Percentiles rank a stretch among this genome's conserved stretches.
These are phyloP conservation scores for Rotaria socialis DNA, from an alignment of 2,888 invertebrate species.

Conservation along the genomic window DNA sequence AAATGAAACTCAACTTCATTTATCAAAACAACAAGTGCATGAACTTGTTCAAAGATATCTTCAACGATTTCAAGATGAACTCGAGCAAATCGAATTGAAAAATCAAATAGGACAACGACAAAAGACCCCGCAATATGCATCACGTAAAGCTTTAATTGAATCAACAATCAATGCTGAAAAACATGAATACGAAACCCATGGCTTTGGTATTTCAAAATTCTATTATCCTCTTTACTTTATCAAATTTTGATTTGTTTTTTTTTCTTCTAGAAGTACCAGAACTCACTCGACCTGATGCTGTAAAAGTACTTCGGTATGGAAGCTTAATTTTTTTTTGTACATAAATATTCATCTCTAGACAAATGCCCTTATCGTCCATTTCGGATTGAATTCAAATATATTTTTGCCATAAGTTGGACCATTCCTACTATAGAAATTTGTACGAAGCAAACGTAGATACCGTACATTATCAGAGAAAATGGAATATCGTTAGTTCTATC, in stretches of 20 bases:
- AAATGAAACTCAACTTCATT: not conserved
- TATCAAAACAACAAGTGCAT: not conserved
- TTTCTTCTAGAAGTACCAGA: not conserved
- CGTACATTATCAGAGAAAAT: too few species aligned
- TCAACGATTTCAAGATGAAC: slow-evolving; percentile 20
- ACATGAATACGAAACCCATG: slow-evolving; percentile 15
- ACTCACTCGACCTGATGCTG: not conserved
- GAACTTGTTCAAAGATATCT: slow-evolving; percentile 9
- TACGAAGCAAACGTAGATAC: too few species aligned
- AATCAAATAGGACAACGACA: slow-evolving; percentile 22
- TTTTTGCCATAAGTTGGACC: too few species aligned
- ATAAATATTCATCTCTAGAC: too few species aligned
- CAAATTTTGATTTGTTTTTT: too few species aligned
- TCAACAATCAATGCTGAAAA: not conserved
- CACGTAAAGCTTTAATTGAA: slow-evolving; percentile 14
- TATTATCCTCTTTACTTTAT: too few species aligned
- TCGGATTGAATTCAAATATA: too few species aligned
- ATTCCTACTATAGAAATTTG: too few species aligned
- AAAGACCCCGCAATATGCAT: slow-evolving; percentile 19
- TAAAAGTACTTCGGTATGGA: slow-evolving; percentile 2
- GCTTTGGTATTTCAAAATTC: not conserved
- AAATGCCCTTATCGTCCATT: too few species aligned
- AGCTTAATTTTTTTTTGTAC: not conserved
- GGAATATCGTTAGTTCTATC: too few species aligned
- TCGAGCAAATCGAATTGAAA: not conserved